These are phyloP conservation scores for Cephalopterus ornatus DNA, from an alignment of 2,113 vertebrate genomes.

Conservation along the genomic window DNA sequence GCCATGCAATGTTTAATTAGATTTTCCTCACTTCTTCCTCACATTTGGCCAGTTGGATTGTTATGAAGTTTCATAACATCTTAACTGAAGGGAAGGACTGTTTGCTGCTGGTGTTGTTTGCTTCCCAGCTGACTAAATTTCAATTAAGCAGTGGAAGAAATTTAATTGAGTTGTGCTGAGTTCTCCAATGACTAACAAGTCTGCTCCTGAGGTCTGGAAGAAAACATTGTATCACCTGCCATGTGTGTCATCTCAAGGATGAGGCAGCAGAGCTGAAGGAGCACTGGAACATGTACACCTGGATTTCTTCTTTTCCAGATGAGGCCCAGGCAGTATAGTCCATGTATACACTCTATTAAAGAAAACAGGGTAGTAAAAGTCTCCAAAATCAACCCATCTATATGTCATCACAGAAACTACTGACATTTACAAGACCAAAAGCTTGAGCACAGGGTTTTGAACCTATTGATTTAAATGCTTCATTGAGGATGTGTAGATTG, in stretches of 20 bases:
- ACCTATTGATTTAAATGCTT: not conserved
- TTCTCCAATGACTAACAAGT: slow-evolving; percentile 39
- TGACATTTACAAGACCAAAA: not conserved
- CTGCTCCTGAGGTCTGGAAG: slow-evolving; percentile 31
- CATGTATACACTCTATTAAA: not conserved
- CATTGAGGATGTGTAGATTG: not conserved
- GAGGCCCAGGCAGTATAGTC: not conserved
- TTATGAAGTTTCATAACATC: slow-evolving; percentile 19
- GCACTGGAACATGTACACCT: not conserved
- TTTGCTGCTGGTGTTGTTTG: slow-evolving; percentile 22
- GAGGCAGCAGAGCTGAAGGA: not conserved
- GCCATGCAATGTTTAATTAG: slow-evolving; percentile 27
- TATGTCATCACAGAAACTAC: not conserved
- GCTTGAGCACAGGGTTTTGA: not conserved
- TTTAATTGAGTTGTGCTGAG: slow-evolving; percentile 59
- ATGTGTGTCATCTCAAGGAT: not conserved
- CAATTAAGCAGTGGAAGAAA: slow-evolving; percentile 57
- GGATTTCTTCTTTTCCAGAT: not conserved
- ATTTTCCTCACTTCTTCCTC: slow-evolving; percentile 50
- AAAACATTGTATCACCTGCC: slow-evolving; percentile 36
- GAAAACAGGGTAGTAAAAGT: not conserved
- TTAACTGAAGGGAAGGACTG: slow-evolving; percentile 19
- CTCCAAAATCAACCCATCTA: not conserved
- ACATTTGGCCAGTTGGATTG: slow-evolving; percentile 12
- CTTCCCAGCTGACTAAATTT: slow-evolving; percentile 42